Conservation (phyloP, 2,113 vertebrate genomes). For the Hystrix cristata region DNA sequence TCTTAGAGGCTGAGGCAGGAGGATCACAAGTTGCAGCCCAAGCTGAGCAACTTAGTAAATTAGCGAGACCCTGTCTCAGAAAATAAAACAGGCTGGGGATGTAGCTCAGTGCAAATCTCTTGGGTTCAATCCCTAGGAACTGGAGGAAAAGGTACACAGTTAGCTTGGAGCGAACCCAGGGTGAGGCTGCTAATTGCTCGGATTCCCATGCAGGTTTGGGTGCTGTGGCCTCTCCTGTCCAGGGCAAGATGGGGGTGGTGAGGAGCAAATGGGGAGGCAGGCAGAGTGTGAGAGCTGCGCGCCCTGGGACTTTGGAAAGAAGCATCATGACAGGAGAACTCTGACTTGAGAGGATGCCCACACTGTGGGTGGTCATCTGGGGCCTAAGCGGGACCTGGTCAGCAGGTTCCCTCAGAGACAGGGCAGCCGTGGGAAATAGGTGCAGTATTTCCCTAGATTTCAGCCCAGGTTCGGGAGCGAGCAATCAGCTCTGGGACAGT, state of each 20-base stretch:
- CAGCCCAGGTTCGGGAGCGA: not conserved
- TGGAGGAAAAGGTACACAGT: not conserved
- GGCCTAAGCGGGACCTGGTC: not conserved
- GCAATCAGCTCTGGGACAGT: not conserved
- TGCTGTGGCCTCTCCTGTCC: not conserved
- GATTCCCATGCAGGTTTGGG: too few species aligned
- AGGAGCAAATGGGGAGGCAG: too few species aligned
- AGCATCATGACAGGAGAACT: not conserved
- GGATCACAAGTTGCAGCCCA: not conserved
- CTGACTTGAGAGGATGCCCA: not conserved
- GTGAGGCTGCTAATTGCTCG: not conserved
- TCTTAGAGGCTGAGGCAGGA: not conserved
- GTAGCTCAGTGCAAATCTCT: not conserved
- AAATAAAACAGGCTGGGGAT: not conserved
- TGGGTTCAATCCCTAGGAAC: not conserved
- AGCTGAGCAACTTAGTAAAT: not conserved
- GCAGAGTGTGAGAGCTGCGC: not conserved
- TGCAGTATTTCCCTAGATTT: not conserved
- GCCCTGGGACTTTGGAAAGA: not conserved
- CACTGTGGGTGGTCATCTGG: not conserved
- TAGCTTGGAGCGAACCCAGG: not conserved
- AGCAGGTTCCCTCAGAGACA: not conserved
- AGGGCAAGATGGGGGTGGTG: not conserved
- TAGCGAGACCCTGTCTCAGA: not conserved
- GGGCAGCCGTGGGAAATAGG: too few species aligned